phyloP scores from a whole-genome alignment of 2,888 invertebrate genomes.

The Melinaea menophilus region DNA sequence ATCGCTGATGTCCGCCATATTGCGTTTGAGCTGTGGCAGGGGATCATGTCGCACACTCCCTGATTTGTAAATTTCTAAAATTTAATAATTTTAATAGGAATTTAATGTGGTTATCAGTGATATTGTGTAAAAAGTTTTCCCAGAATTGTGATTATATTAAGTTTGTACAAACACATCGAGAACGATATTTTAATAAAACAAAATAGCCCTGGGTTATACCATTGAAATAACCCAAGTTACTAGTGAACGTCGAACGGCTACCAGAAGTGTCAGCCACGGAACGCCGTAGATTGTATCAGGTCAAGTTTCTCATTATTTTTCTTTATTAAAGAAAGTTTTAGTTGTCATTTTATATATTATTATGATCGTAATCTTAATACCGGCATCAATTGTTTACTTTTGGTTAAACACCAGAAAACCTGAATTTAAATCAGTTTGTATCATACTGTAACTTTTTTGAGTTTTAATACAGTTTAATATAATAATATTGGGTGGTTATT shows the following conservation, averaged over 20 bases:
- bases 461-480: neutral
- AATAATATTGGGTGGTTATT: neutral
- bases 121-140: conserved; percentile 22
- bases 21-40: conserved; percentile 55
- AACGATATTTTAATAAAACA: conserved; percentile 34
- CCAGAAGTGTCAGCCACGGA: conserved; percentile 53
- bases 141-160: conserved; percentile 27
- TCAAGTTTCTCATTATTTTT: conserved; percentile 28
- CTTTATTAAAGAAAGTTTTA: conserved; percentile 14
- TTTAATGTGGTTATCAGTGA: conserved; percentile 31
- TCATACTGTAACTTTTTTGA: neutral
- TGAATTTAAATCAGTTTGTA: neutral
- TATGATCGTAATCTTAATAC: conserved; percentile 34
- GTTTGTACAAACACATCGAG: conserved; percentile 29
- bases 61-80: conserved; percentile 47
- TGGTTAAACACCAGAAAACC: neutral
- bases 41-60: conserved; percentile 46
- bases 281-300: conserved; percentile 43
- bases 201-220: conserved; percentile 52
- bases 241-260: conserved; percentile 48
- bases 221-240: conserved; percentile 62
- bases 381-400: conserved; percentile 57
- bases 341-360: conserved; percentile 25
- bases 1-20: conserved; percentile 54
- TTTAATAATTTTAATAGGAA: conserved; percentile 33